Evolutionary conservation across 1,140 invertebrate genomes (phyloP).

Genomic region (Semibalanus balanoides): DNA sequence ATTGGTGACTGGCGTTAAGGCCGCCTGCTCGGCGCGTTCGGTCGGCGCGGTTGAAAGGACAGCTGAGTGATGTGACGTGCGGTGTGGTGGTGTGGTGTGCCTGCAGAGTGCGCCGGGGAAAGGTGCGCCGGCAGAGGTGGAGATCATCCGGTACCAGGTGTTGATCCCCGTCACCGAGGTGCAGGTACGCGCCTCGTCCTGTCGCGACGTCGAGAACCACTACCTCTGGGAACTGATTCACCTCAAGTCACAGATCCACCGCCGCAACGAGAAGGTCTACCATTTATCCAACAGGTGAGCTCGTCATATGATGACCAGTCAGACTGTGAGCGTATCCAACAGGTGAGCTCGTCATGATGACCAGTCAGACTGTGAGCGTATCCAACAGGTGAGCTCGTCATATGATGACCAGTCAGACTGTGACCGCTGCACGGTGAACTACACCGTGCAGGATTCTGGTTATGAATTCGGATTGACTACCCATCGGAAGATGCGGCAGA

Average conservation of each 20-base stretch:
- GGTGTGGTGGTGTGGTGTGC: background rate
- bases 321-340: no score
- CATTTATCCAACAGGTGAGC: conserved; percentile 81
- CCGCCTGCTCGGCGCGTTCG: no score
- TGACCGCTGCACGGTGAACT: no score
- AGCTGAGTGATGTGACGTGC: no score
- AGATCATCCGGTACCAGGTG: conserved; percentile 90
- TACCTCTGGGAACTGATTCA: conserved; percentile 95
- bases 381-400: no score
- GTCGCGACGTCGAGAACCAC: conserved; percentile 84
- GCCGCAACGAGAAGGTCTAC: conserved; percentile 90
- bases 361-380: background rate
- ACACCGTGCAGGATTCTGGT: no score
- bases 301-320: no score
- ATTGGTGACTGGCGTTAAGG: no score
- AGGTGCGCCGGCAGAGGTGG: conserved; percentile 60
- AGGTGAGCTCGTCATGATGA: background rate
- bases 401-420: no score
- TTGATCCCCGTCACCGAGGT: conserved; percentile 93
- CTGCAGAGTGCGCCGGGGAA: conserved; percentile 20
- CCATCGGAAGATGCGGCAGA: no score
- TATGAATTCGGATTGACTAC: no score
- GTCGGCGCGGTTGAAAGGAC: no score
- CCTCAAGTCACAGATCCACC: conserved; percentile 76
- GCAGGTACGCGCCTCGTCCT: conserved; percentile 78